Percentiles rank a stretch among this genome's conserved stretches.
Conservation (phyloP, 2,113 vertebrate species). For the Polyodon spathula region DNA sequence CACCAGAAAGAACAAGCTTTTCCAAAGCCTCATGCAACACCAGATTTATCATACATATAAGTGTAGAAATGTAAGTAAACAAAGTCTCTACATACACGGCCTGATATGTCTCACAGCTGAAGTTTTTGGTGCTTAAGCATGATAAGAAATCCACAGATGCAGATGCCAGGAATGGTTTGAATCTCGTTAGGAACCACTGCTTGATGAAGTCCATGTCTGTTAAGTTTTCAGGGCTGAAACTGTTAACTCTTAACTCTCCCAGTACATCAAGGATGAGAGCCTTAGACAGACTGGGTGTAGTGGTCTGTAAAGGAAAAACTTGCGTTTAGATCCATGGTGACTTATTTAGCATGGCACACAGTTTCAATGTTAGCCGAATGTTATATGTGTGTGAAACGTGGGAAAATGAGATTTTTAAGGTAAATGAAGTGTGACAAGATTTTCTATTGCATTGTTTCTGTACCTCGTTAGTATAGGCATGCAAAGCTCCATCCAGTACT, state of each 20-base stretch:
- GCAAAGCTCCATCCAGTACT: background rate
- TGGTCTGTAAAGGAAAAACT: background rate
- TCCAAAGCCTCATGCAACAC: no score
- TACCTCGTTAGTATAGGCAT: background rate
- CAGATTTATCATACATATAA: no score
- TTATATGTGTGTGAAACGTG: no score
- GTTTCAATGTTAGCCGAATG: no score
- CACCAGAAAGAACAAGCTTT: no score
- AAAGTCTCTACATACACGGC: conserved; percentile 36
- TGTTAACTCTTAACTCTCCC: conserved; percentile 37
- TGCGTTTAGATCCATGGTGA: background rate
- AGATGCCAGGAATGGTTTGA: conserved; percentile 33
- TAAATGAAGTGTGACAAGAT: no score
- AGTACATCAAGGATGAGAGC: conserved; percentile 42
- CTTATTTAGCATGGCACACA: no score
- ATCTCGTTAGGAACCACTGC: conserved; percentile 33
- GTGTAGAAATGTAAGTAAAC: no score
- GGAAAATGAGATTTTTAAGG: no score
- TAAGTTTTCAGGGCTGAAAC: conserved; percentile 15
- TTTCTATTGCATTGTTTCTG: no score
- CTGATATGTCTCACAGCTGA: conserved; percentile 51
- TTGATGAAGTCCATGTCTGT: conserved; percentile 20
- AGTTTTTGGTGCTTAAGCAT: conserved; percentile 40
- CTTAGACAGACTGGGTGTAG: conserved; percentile 20
- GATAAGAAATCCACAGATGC: conserved; percentile 36